Conservation (phyloP, 53 echinoderm and acorn worm species). For the Zoroaster sp. region DNA sequence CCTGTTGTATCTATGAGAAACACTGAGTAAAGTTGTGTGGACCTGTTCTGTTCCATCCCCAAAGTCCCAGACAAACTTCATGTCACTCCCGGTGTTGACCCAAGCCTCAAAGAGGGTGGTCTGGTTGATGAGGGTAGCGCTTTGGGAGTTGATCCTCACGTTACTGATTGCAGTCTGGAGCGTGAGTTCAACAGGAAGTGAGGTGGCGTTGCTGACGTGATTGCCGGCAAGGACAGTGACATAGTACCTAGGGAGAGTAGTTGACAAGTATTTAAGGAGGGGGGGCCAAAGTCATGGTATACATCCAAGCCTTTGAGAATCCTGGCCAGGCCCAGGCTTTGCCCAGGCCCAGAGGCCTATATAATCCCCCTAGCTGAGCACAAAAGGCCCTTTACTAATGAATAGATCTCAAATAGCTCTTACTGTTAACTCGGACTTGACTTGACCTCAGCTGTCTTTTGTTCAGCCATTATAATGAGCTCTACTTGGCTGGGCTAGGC, state of each 20-base stretch:
- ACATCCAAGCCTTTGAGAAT: no score
- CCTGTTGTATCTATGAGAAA: slow-evolving; percentile 74
- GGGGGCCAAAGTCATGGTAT: no score
- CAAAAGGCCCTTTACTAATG: no score
- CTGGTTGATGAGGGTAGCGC: slow-evolving; percentile 51
- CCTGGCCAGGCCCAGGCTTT: no score
- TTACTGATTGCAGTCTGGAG: slow-evolving; percentile 63
- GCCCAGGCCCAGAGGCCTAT: no score
- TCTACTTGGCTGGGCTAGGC: no score
- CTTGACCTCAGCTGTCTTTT: no score
- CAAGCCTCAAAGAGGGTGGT: slow-evolving; percentile 54
- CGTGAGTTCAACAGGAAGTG: slow-evolving; percentile 69
- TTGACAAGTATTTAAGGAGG: no score
- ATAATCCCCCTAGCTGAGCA: no score
- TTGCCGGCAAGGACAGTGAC: slow-evolving; percentile 82
- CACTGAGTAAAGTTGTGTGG: neutral
- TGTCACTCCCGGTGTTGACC: slow-evolving; percentile 70
- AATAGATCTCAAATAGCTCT: no score
- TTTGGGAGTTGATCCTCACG: slow-evolving; percentile 42
- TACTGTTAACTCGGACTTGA: no score
- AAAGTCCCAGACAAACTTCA: slow-evolving; percentile 78
- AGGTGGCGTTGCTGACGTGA: slow-evolving; percentile 76
- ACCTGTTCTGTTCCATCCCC: slow-evolving; percentile 69
- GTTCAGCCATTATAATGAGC: no score
- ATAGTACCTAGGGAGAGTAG: slow-evolving; percentile 57